Evolutionary conservation across 2,113 vertebrate species (phyloP), one percentile per base, ranked within the genome.

Genomic region (Hassar affinis): DNA sequence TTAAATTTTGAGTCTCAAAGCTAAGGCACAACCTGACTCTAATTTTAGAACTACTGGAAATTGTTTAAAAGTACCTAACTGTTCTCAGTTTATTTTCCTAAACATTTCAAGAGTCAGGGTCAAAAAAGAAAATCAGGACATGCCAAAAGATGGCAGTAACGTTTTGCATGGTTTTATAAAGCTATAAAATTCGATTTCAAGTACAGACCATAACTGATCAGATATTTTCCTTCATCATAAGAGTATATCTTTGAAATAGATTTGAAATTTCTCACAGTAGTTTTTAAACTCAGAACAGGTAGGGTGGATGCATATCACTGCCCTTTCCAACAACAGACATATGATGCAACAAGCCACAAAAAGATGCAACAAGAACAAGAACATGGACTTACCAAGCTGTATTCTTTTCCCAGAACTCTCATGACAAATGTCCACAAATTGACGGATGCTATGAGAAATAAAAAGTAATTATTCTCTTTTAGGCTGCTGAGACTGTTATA

Each of bases 301-400:
- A 61, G 6, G 18, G n/a, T 25, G 12, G 72, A 33, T 20, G 17
- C 10, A 12, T 25, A 4, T 35, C 1, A 52, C 7, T 11, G 9
- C 45, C 20, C 18, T 47, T 81, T 61, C 27, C 78, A 84, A 83
- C 85, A 88, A 87, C 88, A 89, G 83, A 87, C 89, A 88, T 88
- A 81, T 84, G 77, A n/a, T 51, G 75, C 69, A 84, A 62, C 62
- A 85, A 42, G 22, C 33, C 35, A 52, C 18, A 59, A 27, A 4
- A 62, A 42, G 38, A 42, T 42, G 38, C 38, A 42, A 64, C 68
- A 79, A 51, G 71, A 78, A 69, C 68, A 81, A 54, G 71, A 86
- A 87, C 1, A 83, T 83, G 30, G 15, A 92, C 93, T 94, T 93
- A 94, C 93, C 92, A 85, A 87, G 92, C 7, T 78, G 92, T 90